Conservation (phyloP, 2,797 vertebrate genomes). For the Tapirus indicus region DNA sequence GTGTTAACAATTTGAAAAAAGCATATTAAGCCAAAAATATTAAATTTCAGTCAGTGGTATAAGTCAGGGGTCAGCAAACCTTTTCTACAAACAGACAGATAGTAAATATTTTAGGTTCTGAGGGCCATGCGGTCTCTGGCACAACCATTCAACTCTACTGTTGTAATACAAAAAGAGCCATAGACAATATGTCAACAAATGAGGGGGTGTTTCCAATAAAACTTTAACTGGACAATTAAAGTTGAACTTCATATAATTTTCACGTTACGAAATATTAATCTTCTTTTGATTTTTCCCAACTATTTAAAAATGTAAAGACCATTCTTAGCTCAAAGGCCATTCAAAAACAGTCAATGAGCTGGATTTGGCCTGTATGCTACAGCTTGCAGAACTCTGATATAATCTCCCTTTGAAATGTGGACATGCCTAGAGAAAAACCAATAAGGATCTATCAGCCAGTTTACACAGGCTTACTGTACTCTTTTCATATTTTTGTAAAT, state of each 20-base stretch:
- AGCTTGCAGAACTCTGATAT: neutral
- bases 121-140: neutral
- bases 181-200: neutral
- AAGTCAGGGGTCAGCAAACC: neutral
- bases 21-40: neutral
- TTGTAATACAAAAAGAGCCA: neutral
- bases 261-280: neutral
- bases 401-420: neutral
- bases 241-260: slow-evolving; percentile 9
- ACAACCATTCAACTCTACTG: neutral
- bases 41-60: neutral
- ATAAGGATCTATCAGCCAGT: neutral
- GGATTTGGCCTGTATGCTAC: neutral
- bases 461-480: neutral
- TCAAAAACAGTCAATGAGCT: neutral
- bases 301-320: slow-evolving; percentile 20
- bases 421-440: neutral
- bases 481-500: slow-evolving; percentile 4
- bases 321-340: neutral
- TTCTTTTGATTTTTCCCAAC: neutral
- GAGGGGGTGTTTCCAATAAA: neutral
- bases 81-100: neutral
- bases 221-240: slow-evolving; percentile 16
- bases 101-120: neutral
- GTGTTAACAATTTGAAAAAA: neutral